A percentile compares a stretch with the other conserved stretches of the same genome.
Evolutionary conservation across 1,140 invertebrate genomes (phyloP).

Genomic region (Chelonus insularis): DNA sequence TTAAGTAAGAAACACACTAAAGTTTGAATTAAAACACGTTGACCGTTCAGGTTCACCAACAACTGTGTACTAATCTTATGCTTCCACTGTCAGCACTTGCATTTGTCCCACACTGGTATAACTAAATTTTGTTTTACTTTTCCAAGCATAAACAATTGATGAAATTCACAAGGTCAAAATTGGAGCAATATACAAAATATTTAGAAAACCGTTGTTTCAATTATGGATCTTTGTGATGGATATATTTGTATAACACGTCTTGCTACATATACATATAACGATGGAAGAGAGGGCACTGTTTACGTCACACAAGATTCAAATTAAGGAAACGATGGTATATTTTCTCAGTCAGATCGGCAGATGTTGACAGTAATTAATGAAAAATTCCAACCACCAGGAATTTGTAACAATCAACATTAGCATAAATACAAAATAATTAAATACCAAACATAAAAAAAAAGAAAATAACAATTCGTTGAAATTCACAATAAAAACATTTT

Average conservation of each 20-base stretch:
- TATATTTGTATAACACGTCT: neutral
- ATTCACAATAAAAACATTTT: no score
- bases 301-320: neutral
- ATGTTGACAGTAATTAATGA: no score
- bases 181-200: no score
- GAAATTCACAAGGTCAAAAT: neutral
- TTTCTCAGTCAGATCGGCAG: no score
- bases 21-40: neutral
- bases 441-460: no score
- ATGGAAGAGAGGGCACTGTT: neutral
- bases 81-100: neutral
- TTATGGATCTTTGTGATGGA: no score
- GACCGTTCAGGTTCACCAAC: constrained; percentile 1
- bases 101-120: neutral
- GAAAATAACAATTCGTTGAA: no score
- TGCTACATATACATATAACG: neutral
- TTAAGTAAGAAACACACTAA: neutral
- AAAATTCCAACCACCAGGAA: no score
- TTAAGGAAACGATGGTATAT: neutral
- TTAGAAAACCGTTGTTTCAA: no score
- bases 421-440: no score
- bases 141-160: neutral
- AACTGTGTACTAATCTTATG: neutral
- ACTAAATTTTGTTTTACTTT: neutral
- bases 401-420: no score